Evolutionary conservation across 2,888 invertebrate genomes (phyloP).

Genomic region (Noctua comes): DNA sequence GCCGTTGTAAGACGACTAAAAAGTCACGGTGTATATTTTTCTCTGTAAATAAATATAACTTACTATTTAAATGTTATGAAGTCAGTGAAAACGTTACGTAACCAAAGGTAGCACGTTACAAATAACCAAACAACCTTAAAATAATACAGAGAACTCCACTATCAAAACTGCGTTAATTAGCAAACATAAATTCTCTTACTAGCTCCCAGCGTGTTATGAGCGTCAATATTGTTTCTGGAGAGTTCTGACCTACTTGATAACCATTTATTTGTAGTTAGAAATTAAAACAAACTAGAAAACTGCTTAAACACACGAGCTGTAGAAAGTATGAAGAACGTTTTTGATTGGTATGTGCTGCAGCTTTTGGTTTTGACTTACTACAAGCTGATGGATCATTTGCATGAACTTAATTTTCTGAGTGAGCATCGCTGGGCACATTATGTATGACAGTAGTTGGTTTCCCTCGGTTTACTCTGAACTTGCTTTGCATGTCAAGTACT

Average conservation of each 20-base stretch:
- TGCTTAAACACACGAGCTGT: conserved; percentile 62
- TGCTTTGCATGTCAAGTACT: conserved; percentile 45
- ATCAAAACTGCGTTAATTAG: conserved; percentile 22
- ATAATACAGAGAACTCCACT: background rate
- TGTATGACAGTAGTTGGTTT: conserved; percentile 40
- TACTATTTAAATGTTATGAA: background rate
- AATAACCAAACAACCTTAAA: background rate
- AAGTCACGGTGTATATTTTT: too few species aligned
- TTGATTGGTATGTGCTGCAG: conserved; percentile 74
- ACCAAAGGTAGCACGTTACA: background rate
- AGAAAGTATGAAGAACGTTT: conserved; percentile 79
- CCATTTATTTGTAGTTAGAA: conserved; percentile 82
- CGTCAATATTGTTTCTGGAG: conserved; percentile 77
- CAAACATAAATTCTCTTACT: conserved; percentile 29
- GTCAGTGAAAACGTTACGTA: background rate
- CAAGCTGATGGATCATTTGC: conserved; percentile 45
- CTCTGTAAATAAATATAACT: background rate
- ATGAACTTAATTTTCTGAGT: conserved; percentile 58
- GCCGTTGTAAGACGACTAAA: too few species aligned
- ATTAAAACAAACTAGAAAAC: conserved; percentile 81
- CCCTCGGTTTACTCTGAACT: conserved; percentile 46
- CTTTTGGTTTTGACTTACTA: conserved; percentile 46
- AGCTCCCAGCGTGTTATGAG: conserved; percentile 36
- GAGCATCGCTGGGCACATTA: conserved; percentile 25
- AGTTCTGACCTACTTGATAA: conserved; percentile 73